Conservation (phyloP, 2,888 invertebrate genomes). For the Habrosyne pyritoides region DNA sequence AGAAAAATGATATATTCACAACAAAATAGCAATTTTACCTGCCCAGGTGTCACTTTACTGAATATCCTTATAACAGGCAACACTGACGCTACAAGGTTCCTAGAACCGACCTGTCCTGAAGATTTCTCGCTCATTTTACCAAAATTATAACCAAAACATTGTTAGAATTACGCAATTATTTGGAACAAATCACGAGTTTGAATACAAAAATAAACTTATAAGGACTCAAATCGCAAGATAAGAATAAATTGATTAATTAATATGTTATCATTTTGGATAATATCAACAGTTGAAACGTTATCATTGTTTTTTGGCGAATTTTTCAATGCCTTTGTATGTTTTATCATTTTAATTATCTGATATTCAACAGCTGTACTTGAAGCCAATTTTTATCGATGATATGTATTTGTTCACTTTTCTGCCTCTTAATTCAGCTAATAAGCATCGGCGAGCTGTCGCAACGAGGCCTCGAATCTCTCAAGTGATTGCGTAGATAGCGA, state of each 20-base stretch:
- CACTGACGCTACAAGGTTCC: slow-evolving; percentile 53
- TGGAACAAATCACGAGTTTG: background rate
- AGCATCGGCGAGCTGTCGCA: too few species aligned
- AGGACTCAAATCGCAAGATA: background rate
- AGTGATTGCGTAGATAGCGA: too few species aligned
- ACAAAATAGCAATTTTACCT: slow-evolving; percentile 55
- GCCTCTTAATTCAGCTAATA: too few species aligned
- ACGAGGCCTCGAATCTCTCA: too few species aligned
- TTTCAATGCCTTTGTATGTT: background rate
- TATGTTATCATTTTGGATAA: too few species aligned
- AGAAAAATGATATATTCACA: too few species aligned
- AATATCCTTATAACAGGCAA: slow-evolving; percentile 67
- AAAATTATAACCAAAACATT: background rate
- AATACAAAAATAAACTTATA: background rate
- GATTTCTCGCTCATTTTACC: slow-evolving; percentile 29
- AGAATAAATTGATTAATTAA: background rate
- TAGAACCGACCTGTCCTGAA: slow-evolving; percentile 33
- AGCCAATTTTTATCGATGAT: too few species aligned
- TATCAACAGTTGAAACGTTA: too few species aligned
- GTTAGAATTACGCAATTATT: background rate
- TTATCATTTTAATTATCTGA: background rate
- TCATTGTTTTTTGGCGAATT: too few species aligned
- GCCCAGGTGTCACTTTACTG: slow-evolving; percentile 65
- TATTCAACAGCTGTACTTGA: too few species aligned
- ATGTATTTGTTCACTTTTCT: too few species aligned